Evolutionary conservation across 2,113 vertebrate species (phyloP), one percentile per base, ranked within the genome.

Genomic region (Larimichthys polyactis): DNA sequence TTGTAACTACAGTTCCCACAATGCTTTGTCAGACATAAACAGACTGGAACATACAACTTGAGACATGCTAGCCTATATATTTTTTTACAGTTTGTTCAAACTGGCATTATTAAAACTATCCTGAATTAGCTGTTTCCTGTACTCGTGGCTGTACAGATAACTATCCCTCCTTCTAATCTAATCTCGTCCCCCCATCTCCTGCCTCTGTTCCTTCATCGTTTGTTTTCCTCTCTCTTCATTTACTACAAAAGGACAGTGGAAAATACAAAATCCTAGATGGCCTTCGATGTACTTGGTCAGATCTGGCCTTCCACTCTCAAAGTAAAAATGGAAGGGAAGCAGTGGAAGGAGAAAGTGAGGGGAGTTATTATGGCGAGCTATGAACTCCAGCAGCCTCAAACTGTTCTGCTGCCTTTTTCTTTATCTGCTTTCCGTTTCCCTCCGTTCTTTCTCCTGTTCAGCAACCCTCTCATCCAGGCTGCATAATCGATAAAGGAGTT

Each of bases 401-500:
- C 44, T 2, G 11, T 66, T 62, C 43, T 68, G 59, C 44, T 52
- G 29, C 24, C 27, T 67, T 44, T 62, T 46, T 69, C 52, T 76
- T 36, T 73, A 49, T 77, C 72, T 55, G 44, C 57, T 69, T 84
- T 32, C 49, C 7, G 1, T 44, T 54, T 70, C 49, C 51, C 54
- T 74, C 51, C 52, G 2, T 63, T 70, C 54, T 89, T 36, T 20
- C 77, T 76, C 74, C 84, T 82, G 66, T 70, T 82, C 80, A 70
- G 63, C 68, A 40, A 24, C n/a, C 46, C 66, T 85, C 70, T 83
- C 60, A 68, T 81, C 72, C 22, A 27, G 68, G 77, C 86, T 58
- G 71, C 62, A 17, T 11, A 87, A 92, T 91, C 89, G 8, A 93
- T 92, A 59, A 55, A 78, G 58, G 83, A 89, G 82, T 90, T 93